Conservation (phyloP, 1,140 invertebrate species). For the Saxidomus purpurata region DNA sequence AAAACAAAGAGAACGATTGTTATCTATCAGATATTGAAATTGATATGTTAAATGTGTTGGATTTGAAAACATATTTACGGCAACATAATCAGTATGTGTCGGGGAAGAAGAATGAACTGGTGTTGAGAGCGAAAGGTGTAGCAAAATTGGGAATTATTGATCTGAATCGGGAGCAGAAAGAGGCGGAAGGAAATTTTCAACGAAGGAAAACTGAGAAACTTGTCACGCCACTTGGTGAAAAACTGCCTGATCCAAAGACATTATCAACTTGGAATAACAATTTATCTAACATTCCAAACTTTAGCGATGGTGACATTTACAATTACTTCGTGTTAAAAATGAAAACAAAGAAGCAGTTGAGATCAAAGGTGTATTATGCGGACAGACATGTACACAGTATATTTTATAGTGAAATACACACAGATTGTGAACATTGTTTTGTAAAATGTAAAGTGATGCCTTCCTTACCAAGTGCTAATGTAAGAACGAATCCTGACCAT, state of each 20-base stretch:
- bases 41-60: no score
- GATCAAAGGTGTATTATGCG: slow-evolving; percentile 49
- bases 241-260: slow-evolving; percentile 28
- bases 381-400: slow-evolving; percentile 60
- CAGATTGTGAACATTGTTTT: slow-evolving; percentile 41
- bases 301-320: slow-evolving; percentile 60
- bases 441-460: slow-evolving; percentile 62
- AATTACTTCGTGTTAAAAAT: slow-evolving; percentile 63
- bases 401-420: not conserved
- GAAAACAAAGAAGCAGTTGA: slow-evolving; percentile 44
- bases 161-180: no score
- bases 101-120: no score
- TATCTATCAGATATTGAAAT: no score
- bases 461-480: slow-evolving; percentile 47
- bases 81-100: no score
- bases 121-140: no score
- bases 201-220: no score
- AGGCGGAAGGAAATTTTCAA: no score
- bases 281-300: slow-evolving; percentile 28
- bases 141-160: no score
- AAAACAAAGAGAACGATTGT: no score
- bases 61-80: no score
- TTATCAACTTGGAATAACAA: slow-evolving; percentile 30
- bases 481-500: slow-evolving; percentile 3
- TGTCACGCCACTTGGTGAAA: slow-evolving; percentile 52